Conservation (phyloP, 2,797 vertebrate species). For the Manis pentadactyla region DNA sequence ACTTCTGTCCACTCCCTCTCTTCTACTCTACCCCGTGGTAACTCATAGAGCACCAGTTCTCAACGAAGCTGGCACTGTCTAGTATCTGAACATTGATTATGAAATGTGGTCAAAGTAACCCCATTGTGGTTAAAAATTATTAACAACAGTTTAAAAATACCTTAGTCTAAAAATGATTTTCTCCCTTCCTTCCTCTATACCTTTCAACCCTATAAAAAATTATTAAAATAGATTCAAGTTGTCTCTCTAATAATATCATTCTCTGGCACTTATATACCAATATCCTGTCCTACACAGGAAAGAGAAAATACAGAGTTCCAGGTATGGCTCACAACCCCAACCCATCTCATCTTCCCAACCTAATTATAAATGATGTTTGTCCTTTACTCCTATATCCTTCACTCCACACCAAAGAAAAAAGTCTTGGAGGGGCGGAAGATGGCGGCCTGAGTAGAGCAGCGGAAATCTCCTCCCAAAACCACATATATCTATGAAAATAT, state of each 20-base stretch:
- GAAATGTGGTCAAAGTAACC: neutral
- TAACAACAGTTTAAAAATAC: slow-evolving; percentile 10
- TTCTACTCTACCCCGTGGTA: neutral
- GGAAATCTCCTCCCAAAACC: too few species aligned
- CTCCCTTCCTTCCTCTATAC: neutral
- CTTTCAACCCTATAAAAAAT: neutral
- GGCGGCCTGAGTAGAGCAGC: too few species aligned
- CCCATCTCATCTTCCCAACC: neutral
- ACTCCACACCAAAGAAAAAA: neutral
- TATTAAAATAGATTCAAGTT: neutral
- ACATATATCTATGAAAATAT: too few species aligned
- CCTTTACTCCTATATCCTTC: neutral
- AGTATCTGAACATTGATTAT: neutral
- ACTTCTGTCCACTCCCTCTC: neutral
- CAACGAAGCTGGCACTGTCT: neutral
- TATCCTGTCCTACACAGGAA: neutral
- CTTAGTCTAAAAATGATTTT: neutral
- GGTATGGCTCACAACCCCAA: neutral
- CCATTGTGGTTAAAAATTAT: neutral
- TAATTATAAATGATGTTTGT: neutral
- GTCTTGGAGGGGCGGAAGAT: too few species aligned
- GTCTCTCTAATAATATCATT: neutral
- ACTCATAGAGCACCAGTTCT: neutral
- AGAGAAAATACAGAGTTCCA: neutral
- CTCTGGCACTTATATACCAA: neutral